These are phyloP conservation scores for Alauda arvensis DNA, from an alignment of 2,797 vertebrate genomes.

Conservation along the genomic window DNA sequence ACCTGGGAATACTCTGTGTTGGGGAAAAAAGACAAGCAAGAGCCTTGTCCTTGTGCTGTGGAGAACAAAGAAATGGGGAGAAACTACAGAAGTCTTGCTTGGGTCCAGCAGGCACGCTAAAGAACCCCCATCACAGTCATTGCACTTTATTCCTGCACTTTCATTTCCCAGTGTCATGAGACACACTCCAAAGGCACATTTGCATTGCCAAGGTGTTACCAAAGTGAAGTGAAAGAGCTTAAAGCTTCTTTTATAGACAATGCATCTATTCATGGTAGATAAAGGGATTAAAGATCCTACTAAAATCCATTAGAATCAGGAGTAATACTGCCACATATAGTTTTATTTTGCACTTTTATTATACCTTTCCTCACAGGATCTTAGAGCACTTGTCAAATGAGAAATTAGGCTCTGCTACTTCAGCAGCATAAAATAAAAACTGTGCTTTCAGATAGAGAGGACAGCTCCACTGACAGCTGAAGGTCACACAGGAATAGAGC, in stretches of 20 bases:
- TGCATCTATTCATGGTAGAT: slow-evolving; percentile 42
- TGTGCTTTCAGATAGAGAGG: slow-evolving; percentile 6
- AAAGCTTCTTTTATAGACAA: slow-evolving; percentile 54
- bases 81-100: background rate
- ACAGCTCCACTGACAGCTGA: slow-evolving; percentile 22
- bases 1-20: background rate
- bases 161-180: background rate
- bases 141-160: background rate
- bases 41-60: background rate
- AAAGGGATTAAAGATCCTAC: slow-evolving; percentile 50
- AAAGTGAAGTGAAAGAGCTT: slow-evolving; percentile 47
- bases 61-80: background rate
- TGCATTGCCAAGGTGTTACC: slow-evolving; percentile 40
- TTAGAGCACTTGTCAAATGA: slow-evolving; percentile 42
- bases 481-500: slow-evolving; percentile 43
- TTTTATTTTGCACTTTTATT: slow-evolving; percentile 59
- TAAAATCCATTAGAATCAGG: slow-evolving; percentile 54
- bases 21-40: background rate
- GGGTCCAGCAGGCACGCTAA: background rate
- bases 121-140: background rate
- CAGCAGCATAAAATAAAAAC: slow-evolving; percentile 25
- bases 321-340: slow-evolving; percentile 44
- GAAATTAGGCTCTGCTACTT: slow-evolving; percentile 46
- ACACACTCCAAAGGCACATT: background rate
- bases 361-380: slow-evolving; percentile 27